Evolutionary conservation across 2,888 invertebrate species (phyloP), one percentile per base, ranked within the genome.

Genomic region (Sphinx pinastri): DNA sequence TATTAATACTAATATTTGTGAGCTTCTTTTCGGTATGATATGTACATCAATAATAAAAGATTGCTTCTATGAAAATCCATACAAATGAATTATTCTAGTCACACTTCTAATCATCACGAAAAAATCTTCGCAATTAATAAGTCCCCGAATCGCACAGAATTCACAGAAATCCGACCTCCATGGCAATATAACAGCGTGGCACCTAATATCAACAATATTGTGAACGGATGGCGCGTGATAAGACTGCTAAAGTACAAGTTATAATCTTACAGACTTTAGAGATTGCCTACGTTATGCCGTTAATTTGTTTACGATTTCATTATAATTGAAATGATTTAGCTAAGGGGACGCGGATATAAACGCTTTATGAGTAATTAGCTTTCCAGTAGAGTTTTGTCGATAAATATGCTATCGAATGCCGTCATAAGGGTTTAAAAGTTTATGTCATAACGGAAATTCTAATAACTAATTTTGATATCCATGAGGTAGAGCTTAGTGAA

Each of bases 221-320:
- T 75, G 71, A 81, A 79, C 77, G 69, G 71, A 73, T 71, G 63
- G 60, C 68, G 63, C 47, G 79, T 79, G 79, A 79, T 74, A 67
- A 70, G 76, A 77, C 76, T 71, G 76, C 76, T 77, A 79, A 76
- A 72, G 73, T 73, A 72, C 72, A 63, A 68, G 69, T 73, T 74
- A 76, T 77, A 77, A 78, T 78, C 74, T 75, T 73, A 73, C 76
- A 12, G 72, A 74, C 69, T 77, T 77, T 77, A 79, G 76, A 74
- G 52, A 49, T 59, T 51, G 51, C 45, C 52, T 51, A 51, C 51
- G 59, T 45, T 38, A 54, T 8, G 13, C n/a, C 52, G 6, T 67
- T 67, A 67, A 67, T 67, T 54, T 54, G 31, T 49, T 63, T 63
- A 63, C 19, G 47, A 49, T 49, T 47, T 49, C 19, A 19, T 19